A percentile compares a stretch with the other conserved stretches of the same genome.
Conservation (phyloP, 1,140 invertebrate species). For the Oncopeltus fasciatus region DNA sequence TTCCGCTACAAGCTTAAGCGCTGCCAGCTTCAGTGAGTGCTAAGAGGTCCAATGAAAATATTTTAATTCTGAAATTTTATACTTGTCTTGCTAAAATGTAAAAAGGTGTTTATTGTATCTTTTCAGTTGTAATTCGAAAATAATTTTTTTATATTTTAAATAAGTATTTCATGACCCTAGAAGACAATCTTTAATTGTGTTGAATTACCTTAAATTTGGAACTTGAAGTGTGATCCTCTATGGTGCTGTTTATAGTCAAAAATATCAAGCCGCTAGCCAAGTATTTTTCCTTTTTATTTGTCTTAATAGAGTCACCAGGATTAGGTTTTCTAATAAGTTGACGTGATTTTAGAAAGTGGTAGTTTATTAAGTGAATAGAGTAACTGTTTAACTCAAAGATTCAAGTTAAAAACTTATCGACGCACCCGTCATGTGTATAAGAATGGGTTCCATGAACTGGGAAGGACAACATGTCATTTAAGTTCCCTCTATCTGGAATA, state of each 20-base stretch:
- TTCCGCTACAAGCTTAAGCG: conserved; percentile 4
- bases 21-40: neutral
- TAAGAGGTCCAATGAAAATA: no score
- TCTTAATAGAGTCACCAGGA: conserved; percentile 6
- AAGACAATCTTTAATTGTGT: no score
- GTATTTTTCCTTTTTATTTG: conserved; percentile 18
- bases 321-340: neutral
- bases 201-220: neutral
- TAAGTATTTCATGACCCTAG: no score
- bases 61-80: no score
- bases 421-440: conserved; percentile 16
- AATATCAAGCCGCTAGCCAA: conserved; percentile 22
- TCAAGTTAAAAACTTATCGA: neutral
- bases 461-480: conserved; percentile 24
- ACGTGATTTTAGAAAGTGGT: neutral
- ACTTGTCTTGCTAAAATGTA: no score
- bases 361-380: neutral
- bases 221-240: conserved; percentile 9
- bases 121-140: no score
- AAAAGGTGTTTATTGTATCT: no score
- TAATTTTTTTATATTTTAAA: no score
- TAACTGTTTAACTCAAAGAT: neutral
- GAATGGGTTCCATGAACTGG: conserved; percentile 19
- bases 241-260: conserved; percentile 23
- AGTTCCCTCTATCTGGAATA: conserved; percentile 12